Base-by-base conservation (phyloP, 2,888 invertebrate genomes). In the Tetropium fuscum region DNA sequence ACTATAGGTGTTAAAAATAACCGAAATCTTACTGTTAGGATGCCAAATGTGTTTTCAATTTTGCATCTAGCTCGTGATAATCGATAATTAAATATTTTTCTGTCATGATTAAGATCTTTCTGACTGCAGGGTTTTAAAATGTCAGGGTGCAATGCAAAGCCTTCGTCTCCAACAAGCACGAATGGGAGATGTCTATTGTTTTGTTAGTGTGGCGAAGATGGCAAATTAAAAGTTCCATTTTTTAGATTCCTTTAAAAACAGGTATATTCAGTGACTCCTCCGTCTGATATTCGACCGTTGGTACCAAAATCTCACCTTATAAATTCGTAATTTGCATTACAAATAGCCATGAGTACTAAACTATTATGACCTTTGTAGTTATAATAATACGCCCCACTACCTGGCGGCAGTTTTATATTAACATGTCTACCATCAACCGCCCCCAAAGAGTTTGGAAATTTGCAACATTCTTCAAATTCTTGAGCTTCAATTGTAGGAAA, bases 371-470 rank as follows among this genome's bases (percentile, higher is more conserved):
- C 43, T 64, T 73, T 72, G 47, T 73, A 74, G 55, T 72, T 73
- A 25, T 49, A 73, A 66, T 49, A 73, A 49, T 53, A 61, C 5
- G 70, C 73, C 10, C 73, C 70, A 53, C 69, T 65, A 38, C 53
- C 56, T 6, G 45, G 30, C 43, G 71, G 69, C 18, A 66, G 61
- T 34, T 60, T 32, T 15, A 72, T 71, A 11, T 40, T 43, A 13
- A 70, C 51, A 57, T 72, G 69, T 55, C 72, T 72, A 16, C 69
- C 64, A 47, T 71, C 70, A 19, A 73, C 15, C 16, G 64, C 63
- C 16, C 69, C 67, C 30, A 71, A 44, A 49, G 63, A 69, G 53
- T 72, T 53, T 18, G 64, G 62, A 49, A 72, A 68, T 34, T 72
- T 59, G 45, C 60, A 61, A 38, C 38, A 53, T 41, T 58, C 53